Base-by-base conservation (phyloP, 2,888 invertebrate genomes). In the Drosophila eohydei region DNA sequence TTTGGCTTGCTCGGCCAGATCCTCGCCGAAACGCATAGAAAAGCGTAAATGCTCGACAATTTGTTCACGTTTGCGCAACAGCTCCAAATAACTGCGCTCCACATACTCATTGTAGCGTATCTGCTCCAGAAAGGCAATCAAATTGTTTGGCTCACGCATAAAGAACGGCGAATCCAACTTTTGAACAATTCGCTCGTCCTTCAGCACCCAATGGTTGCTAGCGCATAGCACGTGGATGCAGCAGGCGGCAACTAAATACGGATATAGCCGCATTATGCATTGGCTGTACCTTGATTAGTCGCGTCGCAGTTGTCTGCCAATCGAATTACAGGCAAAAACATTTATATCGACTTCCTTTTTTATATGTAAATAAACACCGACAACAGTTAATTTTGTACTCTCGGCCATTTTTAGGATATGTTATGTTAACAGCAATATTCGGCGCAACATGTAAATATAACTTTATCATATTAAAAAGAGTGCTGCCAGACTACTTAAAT, bases 161-260 rank as follows among this genome's bases (percentile, higher is more conserved):
- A 91, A 91, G 65, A 92, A 93, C 1, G 92, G 92, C 0, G 93
- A 92, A 71, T 93, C 92, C 59, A 92, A 80, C 67, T 92, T 91
- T 56, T 91, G 91, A 8, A 88, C 80, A 51, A 92, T 92, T 34
- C 87, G 80, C 36, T 91, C 92, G 79, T 92, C 91, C 59, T 91
- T 89, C 0, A 93, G 71, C n/a, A 91, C 83, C 90, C 91, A 92
- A 64, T 93, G 92, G 67, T 93, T 92, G 68, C 85, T 82, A 12
- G 84, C 84, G 44, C 68, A 59, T 2, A 81, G 79, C 64, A 71
- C 58, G 68, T 81, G 89, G 26, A 82, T 64, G 63, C 74, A 73
- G 48, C 67, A 71, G 52, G 60, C 64, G 52, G 68, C 71, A 54
- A 79, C 62, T 43, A 73, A 34, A 43, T 77, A 62, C 38, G 73